Evolutionary conservation across 1,140 invertebrate species (phyloP).

Genomic region (Bicyclus anynana): DNA sequence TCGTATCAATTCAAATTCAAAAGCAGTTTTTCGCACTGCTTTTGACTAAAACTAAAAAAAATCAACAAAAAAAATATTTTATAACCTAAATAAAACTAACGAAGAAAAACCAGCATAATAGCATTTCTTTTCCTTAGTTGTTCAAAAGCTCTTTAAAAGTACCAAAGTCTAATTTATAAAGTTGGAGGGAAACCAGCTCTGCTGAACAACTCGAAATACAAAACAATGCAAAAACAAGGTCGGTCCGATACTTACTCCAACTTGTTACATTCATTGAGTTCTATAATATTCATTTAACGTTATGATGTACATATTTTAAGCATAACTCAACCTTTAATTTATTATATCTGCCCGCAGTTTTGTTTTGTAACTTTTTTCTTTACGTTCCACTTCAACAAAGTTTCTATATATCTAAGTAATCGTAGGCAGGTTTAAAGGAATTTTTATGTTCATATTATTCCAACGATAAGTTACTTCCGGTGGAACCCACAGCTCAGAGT

Average conservation of each 20-base stretch:
- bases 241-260: conserved; percentile 11
- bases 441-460: no score
- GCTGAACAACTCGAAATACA: conserved; percentile 13
- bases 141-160: conserved; percentile 25
- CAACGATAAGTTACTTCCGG: no score
- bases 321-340: no score
- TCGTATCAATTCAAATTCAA: neutral
- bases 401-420: no score
- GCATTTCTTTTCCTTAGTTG: conserved; percentile 25
- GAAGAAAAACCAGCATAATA: conserved; percentile 23
- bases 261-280: conserved; percentile 1
- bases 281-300: conserved; percentile 2
- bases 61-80: neutral
- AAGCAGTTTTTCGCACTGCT: neutral
- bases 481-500: no score
- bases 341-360: no score
- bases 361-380: no score
- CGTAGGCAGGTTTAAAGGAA: no score
- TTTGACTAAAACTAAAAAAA: conserved; percentile 1
- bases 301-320: no score
- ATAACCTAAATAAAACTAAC: conserved; percentile 16
- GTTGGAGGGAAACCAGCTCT: conserved; percentile 19
- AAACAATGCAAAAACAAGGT: conserved; percentile 18
- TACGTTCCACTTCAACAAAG: no score
- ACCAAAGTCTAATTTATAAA: conserved; percentile 29